phyloP scores from a whole-genome alignment of 2,888 invertebrate species.

The Nephrotoma appendiculata region DNA sequence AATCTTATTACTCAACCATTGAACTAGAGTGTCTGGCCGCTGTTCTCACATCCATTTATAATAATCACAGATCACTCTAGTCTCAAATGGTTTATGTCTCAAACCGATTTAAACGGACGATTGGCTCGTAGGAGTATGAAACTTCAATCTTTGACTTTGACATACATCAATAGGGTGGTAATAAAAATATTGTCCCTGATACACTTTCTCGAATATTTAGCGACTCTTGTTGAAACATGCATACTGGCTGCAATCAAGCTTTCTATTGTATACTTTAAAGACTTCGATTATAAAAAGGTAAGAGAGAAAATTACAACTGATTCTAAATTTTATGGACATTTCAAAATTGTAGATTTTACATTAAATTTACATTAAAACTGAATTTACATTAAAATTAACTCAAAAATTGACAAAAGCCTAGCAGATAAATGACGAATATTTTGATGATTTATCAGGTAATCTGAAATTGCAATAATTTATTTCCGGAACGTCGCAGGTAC shows the following conservation, averaged over 20 bases:
- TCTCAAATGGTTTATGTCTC: neutral
- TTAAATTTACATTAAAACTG: too few relatives aligned
- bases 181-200: neutral
- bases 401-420: neutral
- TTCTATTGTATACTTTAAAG: neutral
- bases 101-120: neutral
- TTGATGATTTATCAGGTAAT: too few relatives aligned
- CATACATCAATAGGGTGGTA: too few relatives aligned
- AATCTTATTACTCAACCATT: too few relatives aligned
- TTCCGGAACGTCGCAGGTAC: too few relatives aligned
- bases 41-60: neutral
- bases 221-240: neutral
- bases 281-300: neutral
- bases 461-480: too few relatives aligned
- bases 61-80: neutral
- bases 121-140: neutral
- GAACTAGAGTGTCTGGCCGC: too few relatives aligned
- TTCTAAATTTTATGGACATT: neutral
- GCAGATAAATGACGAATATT: neutral
- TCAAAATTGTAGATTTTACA: too few relatives aligned
- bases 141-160: too few relatives aligned
- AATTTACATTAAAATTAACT: neutral
- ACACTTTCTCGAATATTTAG: neutral
- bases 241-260: neutral
- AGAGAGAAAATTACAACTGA: neutral